Conservation (phyloP, 2,888 invertebrate species). For the Agrotis exclamationis region DNA sequence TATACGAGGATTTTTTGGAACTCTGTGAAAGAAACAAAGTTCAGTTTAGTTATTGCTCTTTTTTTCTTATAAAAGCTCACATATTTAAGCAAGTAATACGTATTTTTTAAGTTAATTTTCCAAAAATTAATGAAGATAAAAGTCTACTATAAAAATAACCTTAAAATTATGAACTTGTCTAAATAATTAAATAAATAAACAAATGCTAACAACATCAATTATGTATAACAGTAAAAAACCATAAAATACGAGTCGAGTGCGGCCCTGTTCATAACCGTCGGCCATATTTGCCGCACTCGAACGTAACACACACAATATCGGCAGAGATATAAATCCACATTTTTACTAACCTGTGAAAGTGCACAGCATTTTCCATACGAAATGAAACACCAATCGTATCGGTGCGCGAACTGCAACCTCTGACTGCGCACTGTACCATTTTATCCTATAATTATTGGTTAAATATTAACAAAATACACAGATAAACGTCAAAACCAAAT, state of each 20-base stretch:
- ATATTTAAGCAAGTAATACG: too few relatives aligned
- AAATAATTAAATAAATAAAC: too few relatives aligned
- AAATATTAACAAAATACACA: not conserved
- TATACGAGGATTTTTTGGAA: not conserved
- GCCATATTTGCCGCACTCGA: slow-evolving; percentile 27
- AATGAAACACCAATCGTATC: slow-evolving; percentile 10
- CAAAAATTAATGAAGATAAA: too few relatives aligned
- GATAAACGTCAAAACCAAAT: not conserved
- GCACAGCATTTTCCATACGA: not conserved
- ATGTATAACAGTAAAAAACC: not conserved
- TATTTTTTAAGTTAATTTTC: too few relatives aligned
- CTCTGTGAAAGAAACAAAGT: slow-evolving; percentile 2
- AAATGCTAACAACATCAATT: not conserved
- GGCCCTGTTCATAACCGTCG: slow-evolving; percentile 13
- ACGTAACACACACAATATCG: not conserved
- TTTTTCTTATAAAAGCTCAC: too few relatives aligned
- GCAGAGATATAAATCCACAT: not conserved
- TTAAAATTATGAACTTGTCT: too few relatives aligned
- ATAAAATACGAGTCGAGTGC: not conserved
- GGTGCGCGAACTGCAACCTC: slow-evolving; percentile 32
- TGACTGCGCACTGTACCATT: slow-evolving; percentile 40
- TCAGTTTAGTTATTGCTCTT: not conserved
- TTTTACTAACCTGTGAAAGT: slow-evolving; percentile 38
- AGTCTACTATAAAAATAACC: too few relatives aligned
- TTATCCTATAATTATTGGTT: slow-evolving; percentile 3